These are phyloP conservation scores for Oophaga pumilio DNA, from an alignment of 2,113 vertebrate genomes.

Conservation along the genomic window DNA sequence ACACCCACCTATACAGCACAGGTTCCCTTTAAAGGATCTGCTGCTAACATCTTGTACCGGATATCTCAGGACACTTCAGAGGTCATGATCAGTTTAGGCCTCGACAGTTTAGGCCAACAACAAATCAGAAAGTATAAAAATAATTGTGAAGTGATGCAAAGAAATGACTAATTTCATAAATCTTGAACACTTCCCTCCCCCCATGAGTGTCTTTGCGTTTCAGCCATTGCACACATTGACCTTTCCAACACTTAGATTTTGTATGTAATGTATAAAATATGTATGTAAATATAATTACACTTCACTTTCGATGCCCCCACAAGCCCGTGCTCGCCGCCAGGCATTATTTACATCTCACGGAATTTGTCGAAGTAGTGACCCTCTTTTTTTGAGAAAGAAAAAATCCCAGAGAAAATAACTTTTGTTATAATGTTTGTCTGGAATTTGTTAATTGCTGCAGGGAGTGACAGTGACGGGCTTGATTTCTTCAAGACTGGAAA, in stretches of 20 bases:
- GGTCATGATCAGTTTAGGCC: too few species aligned
- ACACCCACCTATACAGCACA: too few species aligned
- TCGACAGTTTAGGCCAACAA: too few species aligned
- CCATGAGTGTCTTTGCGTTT: not conserved
- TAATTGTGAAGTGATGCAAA: not conserved
- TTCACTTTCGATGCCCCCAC: slow-evolving; percentile 6
- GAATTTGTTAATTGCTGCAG: slow-evolving; percentile 43
- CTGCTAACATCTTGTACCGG: too few species aligned
- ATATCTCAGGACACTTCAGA: too few species aligned
- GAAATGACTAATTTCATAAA: not conserved
- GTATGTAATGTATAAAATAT: slow-evolving; percentile 21
- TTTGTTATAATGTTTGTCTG: slow-evolving; percentile 39
- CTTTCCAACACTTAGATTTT: not conserved
- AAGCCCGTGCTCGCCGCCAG: not conserved
- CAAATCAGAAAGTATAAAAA: too few species aligned
- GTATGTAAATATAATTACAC: slow-evolving; percentile 17
- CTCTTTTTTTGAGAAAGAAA: not conserved
- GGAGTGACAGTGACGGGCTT: slow-evolving; percentile 41
- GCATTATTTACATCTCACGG: not conserved
- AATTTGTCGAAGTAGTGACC: not conserved
- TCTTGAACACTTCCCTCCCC: not conserved
- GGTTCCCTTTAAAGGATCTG: too few species aligned
- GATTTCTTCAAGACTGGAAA: slow-evolving; percentile 40
- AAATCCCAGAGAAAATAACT: slow-evolving; percentile 23
- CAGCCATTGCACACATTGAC: not conserved